Evolutionary conservation across 92 coral and sea anemone species (phyloP).

Genomic region (Epizoanthus fatuus): DNA sequence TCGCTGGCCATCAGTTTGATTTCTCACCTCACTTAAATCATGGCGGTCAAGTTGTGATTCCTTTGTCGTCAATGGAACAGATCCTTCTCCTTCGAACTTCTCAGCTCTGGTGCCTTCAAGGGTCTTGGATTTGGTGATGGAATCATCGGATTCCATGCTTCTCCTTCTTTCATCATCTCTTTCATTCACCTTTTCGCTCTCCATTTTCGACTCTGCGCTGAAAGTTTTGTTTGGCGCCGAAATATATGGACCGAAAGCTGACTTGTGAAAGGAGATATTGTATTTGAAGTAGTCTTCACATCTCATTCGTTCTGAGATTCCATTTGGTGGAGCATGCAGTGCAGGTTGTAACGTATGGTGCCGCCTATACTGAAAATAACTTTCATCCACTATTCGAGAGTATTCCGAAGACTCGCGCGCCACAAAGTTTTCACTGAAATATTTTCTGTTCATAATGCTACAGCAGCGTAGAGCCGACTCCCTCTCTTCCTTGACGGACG

Average conservation of each 20-base stretch:
- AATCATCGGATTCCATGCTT: background rate
- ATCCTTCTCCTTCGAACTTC: too few relatives aligned
- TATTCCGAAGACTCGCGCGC: background rate
- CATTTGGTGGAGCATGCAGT: background rate
- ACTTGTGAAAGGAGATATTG: constrained; percentile 28
- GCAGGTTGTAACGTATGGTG: constrained; percentile 4
- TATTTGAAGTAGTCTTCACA: background rate
- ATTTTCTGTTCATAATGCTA: constrained; percentile 7
- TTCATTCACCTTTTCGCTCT: background rate
- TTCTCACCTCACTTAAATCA: background rate
- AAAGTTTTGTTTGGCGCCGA: constrained; percentile 11
- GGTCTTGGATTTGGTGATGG: background rate
- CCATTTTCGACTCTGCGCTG: background rate
- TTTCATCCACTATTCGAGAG: background rate
- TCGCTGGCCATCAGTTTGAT: too few relatives aligned
- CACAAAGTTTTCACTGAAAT: background rate
- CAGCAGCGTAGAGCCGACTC: constrained; percentile 45
- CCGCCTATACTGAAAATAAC: constrained; percentile 1
- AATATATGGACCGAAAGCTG: constrained; percentile 32
- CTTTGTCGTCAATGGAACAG: background rate
- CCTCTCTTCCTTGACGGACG: constrained; percentile 49
- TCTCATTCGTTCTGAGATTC: constrained; percentile 14
- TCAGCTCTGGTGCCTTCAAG: background rate
- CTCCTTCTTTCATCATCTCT: background rate
- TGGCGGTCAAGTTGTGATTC: background rate